Percentiles rank a stretch among this genome's conserved stretches.
phyloP scores from a whole-genome alignment of 2,797 vertebrate genomes.

The Melanotaenia nigrans region DNA sequence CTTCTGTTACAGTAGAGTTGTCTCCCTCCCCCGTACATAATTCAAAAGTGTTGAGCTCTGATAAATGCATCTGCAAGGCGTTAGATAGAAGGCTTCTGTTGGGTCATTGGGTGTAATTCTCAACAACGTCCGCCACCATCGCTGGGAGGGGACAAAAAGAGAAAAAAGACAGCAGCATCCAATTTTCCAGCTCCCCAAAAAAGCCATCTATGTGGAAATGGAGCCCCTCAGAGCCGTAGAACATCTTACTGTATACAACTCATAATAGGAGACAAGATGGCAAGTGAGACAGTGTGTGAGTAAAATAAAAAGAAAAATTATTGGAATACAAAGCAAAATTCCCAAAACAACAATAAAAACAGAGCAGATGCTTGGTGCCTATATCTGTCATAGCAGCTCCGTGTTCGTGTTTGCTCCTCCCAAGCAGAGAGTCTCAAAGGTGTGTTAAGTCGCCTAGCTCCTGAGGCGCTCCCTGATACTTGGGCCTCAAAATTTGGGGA shows the following conservation, averaged over 20 bases:
- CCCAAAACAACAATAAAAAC: constrained; percentile 18
- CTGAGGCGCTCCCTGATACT: constrained; percentile 56
- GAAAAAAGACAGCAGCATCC: constrained; percentile 57
- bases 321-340: constrained; percentile 39
- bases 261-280: constrained; percentile 51
- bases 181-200: constrained; percentile 65
- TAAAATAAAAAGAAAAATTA: constrained; percentile 20
- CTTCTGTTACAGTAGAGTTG: constrained; percentile 45
- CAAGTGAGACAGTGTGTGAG: constrained; percentile 24
- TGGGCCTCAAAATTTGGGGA: constrained; percentile 58
- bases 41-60: constrained; percentile 73
- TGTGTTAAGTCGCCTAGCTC: constrained; percentile 62
- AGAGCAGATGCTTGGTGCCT: constrained; percentile 32
- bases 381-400: constrained; percentile 46
- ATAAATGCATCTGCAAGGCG: constrained; percentile 68
- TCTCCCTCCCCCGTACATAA: constrained; percentile 68
- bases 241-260: constrained; percentile 62
- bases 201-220: constrained; percentile 77
- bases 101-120: constrained; percentile 59
- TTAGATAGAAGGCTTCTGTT: constrained; percentile 62
- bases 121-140: constrained; percentile 44
- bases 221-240: constrained; percentile 56
- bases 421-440: constrained; percentile 55
- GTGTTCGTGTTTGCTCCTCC: constrained; percentile 41
- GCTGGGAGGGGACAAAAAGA: constrained; percentile 3